These are phyloP conservation scores for Achroia grisella DNA, from an alignment of 1,140 invertebrate genomes.

Conservation along the genomic window DNA sequence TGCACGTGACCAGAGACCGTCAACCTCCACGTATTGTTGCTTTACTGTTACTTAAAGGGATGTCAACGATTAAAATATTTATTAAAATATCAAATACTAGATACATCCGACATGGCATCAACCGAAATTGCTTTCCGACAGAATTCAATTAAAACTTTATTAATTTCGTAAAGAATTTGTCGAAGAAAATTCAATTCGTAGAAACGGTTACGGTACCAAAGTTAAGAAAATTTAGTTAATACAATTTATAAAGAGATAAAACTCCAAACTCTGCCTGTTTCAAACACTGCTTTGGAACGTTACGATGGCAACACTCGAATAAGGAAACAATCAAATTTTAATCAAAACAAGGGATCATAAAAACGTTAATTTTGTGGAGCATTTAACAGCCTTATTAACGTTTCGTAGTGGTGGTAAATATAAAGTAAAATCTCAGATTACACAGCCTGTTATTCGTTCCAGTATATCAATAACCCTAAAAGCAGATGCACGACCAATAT, in stretches of 20 bases:
- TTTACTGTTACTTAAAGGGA: no score
- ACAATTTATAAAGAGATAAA: conserved; percentile 47
- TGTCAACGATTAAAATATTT: not conserved
- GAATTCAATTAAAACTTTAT: conserved; percentile 71
- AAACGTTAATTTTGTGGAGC: no score
- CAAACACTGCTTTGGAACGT: conserved; percentile 1
- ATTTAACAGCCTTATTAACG: no score
- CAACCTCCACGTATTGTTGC: not conserved
- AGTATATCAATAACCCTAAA: no score
- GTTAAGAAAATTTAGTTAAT: conserved; percentile 51
- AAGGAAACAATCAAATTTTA: conserved; percentile 1
- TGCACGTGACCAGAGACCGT: conserved; percentile 29
- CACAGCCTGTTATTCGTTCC: no score
- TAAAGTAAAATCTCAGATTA: no score
- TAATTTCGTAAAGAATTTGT: conserved; percentile 60
- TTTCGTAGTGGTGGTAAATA: no score
- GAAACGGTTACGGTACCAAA: conserved; percentile 49
- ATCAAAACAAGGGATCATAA: conserved; percentile 5
- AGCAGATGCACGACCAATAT: not conserved
- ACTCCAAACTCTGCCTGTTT: conserved; percentile 15
- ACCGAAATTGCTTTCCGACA: conserved; percentile 44
- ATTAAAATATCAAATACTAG: conserved; percentile 12
- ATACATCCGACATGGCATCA: conserved; percentile 36
- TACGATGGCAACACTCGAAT: not conserved
- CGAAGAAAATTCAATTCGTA: conserved; percentile 40